Evolutionary conservation across 2,888 invertebrate species (phyloP), one percentile per base, ranked within the genome.

Genomic region (Desoria tigrina): DNA sequence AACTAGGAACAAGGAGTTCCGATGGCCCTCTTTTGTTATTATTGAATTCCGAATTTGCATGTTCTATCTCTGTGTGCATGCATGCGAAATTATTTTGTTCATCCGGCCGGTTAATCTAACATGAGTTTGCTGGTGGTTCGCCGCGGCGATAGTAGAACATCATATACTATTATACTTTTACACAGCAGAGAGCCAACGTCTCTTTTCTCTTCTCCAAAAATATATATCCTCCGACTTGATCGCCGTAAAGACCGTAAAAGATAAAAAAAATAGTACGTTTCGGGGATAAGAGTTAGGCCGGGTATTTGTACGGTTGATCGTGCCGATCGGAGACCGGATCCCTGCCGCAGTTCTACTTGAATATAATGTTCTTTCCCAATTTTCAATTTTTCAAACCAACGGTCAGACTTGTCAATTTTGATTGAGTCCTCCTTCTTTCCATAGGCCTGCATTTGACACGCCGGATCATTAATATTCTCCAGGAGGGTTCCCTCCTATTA

Each of bases 11-110:
- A 32, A 32, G 32, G 11, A 32, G 32, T 11, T 32, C 32, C 6
- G 32, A 4, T 32, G 32, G 32, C 11, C n/a, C 32, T 32, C 32
- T 32, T 32, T 32, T 32, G 32, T 32, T 32, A 32, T 32, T 32
- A 32, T 32, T 32, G 32, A 32, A 32, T 32, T 11, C 32, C 6
- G 11, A 32, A 32, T 32, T 32, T 32, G 32, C 32, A 32, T 32
- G 32, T 32, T 32, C 32, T 32, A 32, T 32, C 32, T 32, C 32
- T 45, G 45, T 37, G 42, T 42, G 58, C 56, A 56, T 61, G 18
- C 62, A 68, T 62, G 68, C 64, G 64, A 68, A 68, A 68, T 65
- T 61, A 62, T 68, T 61, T 54, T 68, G 61, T 68, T 61, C 67
- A 64, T 42, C 61, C 56, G 57, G 21, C 60, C 63, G 63, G 60